These are phyloP conservation scores for Panagrolaimus sp. DNA, from an alignment of 1,140 invertebrate genomes.

Conservation along the genomic window DNA sequence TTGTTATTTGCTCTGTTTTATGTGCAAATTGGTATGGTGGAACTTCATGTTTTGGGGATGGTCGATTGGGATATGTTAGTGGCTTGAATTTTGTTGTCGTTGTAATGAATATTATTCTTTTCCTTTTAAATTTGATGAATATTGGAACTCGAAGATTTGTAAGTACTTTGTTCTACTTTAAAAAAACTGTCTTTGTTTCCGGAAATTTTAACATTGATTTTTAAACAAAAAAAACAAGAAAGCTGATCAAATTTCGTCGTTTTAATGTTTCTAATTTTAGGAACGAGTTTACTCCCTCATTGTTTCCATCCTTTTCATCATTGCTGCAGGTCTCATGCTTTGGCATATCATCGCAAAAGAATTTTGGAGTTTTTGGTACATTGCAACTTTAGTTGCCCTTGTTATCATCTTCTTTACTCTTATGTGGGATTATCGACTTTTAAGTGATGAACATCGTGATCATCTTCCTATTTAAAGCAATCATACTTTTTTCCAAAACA, in stretches of 20 bases:
- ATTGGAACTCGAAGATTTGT: constrained; percentile 28
- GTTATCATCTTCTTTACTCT: constrained; percentile 20
- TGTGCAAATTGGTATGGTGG: constrained; percentile 53
- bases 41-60: constrained; percentile 45
- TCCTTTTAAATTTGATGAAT: constrained; percentile 43
- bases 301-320: constrained; percentile 37
- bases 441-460: constrained; percentile 2
- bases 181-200: too few relatives aligned
- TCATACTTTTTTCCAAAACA: neutral
- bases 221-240: neutral
- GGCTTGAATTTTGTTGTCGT: constrained; percentile 42
- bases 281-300: constrained; percentile 39
- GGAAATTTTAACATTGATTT: too few relatives aligned
- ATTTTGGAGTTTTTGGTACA: constrained; percentile 23
- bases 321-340: constrained; percentile 42
- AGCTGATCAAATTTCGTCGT: too few relatives aligned
- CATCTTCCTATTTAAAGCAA: constrained; percentile 8
- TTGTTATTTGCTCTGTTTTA: constrained; percentile 44
- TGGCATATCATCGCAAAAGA: constrained; percentile 43
- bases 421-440: constrained; percentile 17
- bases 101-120: constrained; percentile 42
- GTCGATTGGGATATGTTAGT: constrained; percentile 39
- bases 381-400: constrained; percentile 18
- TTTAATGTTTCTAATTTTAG: neutral
- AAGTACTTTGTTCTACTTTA: neutral